These are phyloP conservation scores for Bugulina stolonifera DNA, from an alignment of 2,888 invertebrate species.

Conservation along the genomic window DNA sequence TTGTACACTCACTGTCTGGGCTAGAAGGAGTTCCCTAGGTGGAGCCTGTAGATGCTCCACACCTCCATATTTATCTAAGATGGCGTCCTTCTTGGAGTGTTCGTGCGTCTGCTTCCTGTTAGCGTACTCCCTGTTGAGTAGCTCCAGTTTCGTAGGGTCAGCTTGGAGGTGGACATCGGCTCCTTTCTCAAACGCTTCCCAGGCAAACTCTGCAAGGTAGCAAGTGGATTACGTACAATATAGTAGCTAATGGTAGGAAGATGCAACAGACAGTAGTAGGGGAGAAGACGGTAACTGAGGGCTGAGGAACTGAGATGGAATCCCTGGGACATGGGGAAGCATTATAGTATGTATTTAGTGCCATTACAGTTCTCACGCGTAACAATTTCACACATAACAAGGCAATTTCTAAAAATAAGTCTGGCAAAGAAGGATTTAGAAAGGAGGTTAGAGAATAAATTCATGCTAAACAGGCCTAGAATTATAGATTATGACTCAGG, in stretches of 20 bases:
- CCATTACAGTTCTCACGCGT: too few relatives aligned
- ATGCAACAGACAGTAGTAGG: not conserved
- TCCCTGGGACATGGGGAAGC: too few relatives aligned
- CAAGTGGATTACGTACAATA: not conserved
- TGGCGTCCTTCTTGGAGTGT: constrained; percentile 69
- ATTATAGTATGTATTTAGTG: too few relatives aligned
- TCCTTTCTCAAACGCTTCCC: constrained; percentile 79
- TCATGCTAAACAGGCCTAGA: too few relatives aligned
- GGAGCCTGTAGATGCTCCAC: constrained; percentile 79
- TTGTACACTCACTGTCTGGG: constrained; percentile 67
- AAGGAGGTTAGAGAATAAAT: too few relatives aligned
- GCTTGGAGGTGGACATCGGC: constrained; percentile 66
- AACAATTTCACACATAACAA: too few relatives aligned
- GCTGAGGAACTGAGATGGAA: too few relatives aligned
- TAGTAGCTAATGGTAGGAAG: not conserved
- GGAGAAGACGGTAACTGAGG: too few relatives aligned
- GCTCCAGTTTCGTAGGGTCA: constrained; percentile 93
- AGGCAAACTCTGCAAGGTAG: constrained; percentile 69
- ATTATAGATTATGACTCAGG: too few relatives aligned
- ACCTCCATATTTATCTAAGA: constrained; percentile 90
- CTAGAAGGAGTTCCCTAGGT: constrained; percentile 78
- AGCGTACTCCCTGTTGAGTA: constrained; percentile 81
- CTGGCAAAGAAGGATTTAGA: too few relatives aligned
- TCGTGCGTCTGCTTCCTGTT: constrained; percentile 85
- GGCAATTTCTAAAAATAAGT: too few relatives aligned